Percentiles rank a stretch among this genome's conserved stretches.
Conservation (phyloP, 2,797 vertebrate genomes). For the Pachyuromys duprasi region DNA sequence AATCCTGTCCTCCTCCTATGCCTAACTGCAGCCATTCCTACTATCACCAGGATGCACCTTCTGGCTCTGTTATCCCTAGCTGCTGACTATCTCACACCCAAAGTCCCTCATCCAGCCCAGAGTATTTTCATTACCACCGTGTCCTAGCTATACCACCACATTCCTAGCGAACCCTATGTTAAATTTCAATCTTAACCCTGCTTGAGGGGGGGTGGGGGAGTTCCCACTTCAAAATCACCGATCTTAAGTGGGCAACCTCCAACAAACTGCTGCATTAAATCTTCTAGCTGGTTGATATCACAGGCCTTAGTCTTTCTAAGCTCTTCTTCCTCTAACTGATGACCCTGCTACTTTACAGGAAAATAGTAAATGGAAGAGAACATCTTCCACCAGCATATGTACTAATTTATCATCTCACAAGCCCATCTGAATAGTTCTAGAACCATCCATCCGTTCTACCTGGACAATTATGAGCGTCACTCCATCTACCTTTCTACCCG, state of each 20-base stretch:
- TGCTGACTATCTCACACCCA: not conserved
- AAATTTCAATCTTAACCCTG: not conserved
- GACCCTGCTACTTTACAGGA: not conserved
- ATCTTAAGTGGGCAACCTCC: not conserved
- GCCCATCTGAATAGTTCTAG: not conserved
- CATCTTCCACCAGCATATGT: not conserved
- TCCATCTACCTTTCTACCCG: not conserved
- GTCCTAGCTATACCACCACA: no score
- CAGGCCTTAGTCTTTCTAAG: not conserved
- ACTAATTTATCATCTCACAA: not conserved
- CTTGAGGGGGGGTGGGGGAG: not conserved
- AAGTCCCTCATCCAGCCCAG: not conserved
- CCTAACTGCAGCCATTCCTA: not conserved
- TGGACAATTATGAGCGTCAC: not conserved
- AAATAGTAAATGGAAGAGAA: not conserved
- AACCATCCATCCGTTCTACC: not conserved
- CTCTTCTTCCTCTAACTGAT: not conserved
- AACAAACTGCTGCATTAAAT: not conserved
- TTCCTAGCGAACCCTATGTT: not conserved
- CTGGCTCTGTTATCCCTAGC: not conserved
- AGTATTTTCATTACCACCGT: not conserved
- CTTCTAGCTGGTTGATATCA: not conserved
- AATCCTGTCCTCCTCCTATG: not conserved
- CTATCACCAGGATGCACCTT: not conserved
- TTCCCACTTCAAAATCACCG: not conserved